Conservation (phyloP, 1,140 invertebrate species). For the Cardiocondyla obscurior region DNA sequence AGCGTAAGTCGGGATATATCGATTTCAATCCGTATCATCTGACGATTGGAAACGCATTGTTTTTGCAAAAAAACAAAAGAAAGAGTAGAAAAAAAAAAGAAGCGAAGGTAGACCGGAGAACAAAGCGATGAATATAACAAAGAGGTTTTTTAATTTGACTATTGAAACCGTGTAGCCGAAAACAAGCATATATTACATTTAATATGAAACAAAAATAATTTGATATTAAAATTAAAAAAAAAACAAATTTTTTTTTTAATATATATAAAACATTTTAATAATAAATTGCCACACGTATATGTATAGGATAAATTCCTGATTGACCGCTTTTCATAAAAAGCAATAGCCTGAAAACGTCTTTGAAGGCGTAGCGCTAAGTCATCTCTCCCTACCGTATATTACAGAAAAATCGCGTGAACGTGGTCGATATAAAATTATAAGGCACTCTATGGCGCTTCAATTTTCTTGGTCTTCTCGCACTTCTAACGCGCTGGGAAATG, state of each 20-base stretch:
- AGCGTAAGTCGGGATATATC: slow-evolving; percentile 9
- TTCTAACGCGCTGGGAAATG: slow-evolving; percentile 50
- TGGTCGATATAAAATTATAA: slow-evolving; percentile 63
- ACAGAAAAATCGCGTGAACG: slow-evolving; percentile 44
- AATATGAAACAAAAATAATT: slow-evolving; percentile 1
- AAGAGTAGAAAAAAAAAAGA: background rate
- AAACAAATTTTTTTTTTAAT: too few species aligned
- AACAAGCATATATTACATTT: background rate
- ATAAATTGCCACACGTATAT: too few species aligned
- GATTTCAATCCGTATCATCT: slow-evolving; percentile 10
- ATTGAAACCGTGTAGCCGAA: background rate
- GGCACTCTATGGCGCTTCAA: slow-evolving; percentile 41
- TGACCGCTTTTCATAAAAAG: background rate
- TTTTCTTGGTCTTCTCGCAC: slow-evolving; percentile 26
- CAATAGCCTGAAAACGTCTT: background rate
- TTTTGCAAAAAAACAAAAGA: slow-evolving; percentile 3
- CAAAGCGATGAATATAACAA: background rate
- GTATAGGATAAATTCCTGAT: background rate
- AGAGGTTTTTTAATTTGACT: background rate
- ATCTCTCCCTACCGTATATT: background rate
- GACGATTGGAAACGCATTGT: slow-evolving; percentile 3
- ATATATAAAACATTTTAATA: too few species aligned
- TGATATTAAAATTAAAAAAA: background rate
- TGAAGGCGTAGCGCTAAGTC: background rate
- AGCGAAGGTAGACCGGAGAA: background rate